Conservation (phyloP, 2,888 invertebrate genomes). For the Lysandra coridon region DNA sequence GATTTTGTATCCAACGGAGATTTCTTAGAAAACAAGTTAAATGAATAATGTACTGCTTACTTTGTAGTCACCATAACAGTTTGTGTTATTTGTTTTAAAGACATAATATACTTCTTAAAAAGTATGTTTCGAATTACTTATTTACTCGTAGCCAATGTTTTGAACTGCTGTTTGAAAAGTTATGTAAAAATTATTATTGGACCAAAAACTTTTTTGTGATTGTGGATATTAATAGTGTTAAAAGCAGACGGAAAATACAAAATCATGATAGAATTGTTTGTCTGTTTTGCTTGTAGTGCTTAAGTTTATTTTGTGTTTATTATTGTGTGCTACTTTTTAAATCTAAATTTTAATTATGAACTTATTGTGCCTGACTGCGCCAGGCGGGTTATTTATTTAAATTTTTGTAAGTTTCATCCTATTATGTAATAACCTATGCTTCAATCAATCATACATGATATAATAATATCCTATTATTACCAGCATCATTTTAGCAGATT, state of each 20-base stretch:
- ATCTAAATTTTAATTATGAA: background rate
- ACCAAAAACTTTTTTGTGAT: background rate
- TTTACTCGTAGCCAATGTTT: background rate
- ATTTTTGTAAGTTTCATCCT: background rate
- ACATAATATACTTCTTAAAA: slow-evolving; percentile 2
- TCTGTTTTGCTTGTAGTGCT: background rate
- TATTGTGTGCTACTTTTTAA: background rate
- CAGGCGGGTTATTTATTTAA: background rate
- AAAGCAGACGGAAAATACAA: background rate
- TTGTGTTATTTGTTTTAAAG: slow-evolving; percentile 34
- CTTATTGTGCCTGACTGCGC: background rate
- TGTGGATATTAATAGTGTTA: background rate
- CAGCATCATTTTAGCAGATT: background rate
- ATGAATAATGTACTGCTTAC: background rate
- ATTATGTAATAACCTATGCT: background rate
- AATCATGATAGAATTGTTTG: background rate
- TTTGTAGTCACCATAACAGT: slow-evolving; percentile 15
- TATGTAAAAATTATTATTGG: background rate
- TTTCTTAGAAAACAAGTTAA: slow-evolving; percentile 46
- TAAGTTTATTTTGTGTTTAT: background rate
- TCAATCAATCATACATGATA: background rate
- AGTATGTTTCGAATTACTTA: slow-evolving; percentile 35
- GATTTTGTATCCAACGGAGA: slow-evolving; percentile 62
- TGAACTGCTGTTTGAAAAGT: background rate
- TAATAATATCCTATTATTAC: background rate